A percentile compares a stretch with the other conserved stretches of the same genome.
These are phyloP conservation scores for Rotaria magnacalcarata DNA, from an alignment of 2,888 invertebrate genomes.

Conservation along the genomic window DNA sequence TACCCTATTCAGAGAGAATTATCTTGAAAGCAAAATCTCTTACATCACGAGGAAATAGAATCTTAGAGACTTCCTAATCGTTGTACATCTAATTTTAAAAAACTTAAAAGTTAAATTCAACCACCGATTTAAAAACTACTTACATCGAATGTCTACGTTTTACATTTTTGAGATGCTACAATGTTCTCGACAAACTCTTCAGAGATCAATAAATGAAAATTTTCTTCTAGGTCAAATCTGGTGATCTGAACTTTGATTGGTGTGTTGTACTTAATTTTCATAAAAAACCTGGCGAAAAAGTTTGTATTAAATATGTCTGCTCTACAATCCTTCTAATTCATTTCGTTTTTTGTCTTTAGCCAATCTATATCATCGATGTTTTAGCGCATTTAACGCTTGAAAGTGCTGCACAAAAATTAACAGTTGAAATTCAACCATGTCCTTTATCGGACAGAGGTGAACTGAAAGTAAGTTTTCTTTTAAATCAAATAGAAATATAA, in stretches of 20 bases:
- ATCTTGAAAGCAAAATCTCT: too few species aligned
- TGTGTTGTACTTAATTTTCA: slow-evolving; percentile 88
- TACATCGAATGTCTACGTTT: too few species aligned
- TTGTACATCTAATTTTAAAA: too few species aligned
- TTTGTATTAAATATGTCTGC: not conserved
- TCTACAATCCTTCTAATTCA: not conserved
- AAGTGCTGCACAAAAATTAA: slow-evolving; percentile 58
- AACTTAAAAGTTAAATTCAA: too few species aligned
- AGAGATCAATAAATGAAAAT: too few species aligned
- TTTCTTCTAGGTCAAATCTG: not conserved
- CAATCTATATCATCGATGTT: slow-evolving; percentile 74
- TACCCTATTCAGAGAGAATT: too few species aligned
- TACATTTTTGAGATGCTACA: too few species aligned
- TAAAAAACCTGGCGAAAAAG: slow-evolving; percentile 63
- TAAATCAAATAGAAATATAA: not conserved
- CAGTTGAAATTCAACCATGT: slow-evolving; percentile 58
- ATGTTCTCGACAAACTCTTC: too few species aligned
- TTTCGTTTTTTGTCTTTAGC: slow-evolving; percentile 55
- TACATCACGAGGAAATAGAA: too few species aligned
- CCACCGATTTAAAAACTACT: too few species aligned
- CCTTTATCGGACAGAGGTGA: slow-evolving; percentile 69
- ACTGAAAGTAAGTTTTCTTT: slow-evolving; percentile 66
- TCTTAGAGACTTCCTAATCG: too few species aligned
- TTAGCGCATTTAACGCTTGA: slow-evolving; percentile 74
- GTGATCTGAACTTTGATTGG: slow-evolving; percentile 77